Percentiles rank a stretch among this genome's conserved stretches.
Evolutionary conservation across 2,113 vertebrate genomes (phyloP).

Genomic region (Trichomycterus rosablanca): DNA sequence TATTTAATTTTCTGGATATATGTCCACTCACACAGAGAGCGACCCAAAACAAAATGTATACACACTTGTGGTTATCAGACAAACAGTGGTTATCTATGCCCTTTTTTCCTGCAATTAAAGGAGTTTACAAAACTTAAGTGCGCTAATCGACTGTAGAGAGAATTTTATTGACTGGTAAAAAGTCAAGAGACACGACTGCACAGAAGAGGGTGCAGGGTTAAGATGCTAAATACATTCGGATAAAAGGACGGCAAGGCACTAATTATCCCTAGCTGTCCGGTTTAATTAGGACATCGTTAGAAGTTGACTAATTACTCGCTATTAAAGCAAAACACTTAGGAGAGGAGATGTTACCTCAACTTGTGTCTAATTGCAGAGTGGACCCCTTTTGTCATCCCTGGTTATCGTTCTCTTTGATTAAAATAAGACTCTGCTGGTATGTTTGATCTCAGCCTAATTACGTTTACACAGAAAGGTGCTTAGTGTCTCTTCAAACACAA

Average conservation of each 20-base stretch:
- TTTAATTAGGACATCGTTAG: slow-evolving; percentile 44
- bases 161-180: slow-evolving; percentile 26
- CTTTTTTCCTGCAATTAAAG: no score
- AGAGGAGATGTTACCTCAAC: slow-evolving; percentile 30
- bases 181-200: slow-evolving; percentile 5
- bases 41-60: no score
- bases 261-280: slow-evolving; percentile 35
- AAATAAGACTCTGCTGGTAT: slow-evolving; percentile 22
- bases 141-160: slow-evolving; percentile 18
- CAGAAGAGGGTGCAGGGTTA: slow-evolving; percentile 23
- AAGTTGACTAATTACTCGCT: slow-evolving; percentile 44
- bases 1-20: no score
- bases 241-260: slow-evolving; percentile 26
- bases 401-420: slow-evolving; percentile 30
- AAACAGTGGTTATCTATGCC: no score
- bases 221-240: slow-evolving; percentile 28
- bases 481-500: neutral
- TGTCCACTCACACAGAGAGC: no score
- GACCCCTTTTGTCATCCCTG: slow-evolving; percentile 29
- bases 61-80: no score
- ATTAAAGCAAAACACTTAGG: slow-evolving; percentile 35
- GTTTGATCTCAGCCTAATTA: slow-evolving; percentile 42
- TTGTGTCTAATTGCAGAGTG: slow-evolving; percentile 30
- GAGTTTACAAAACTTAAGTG: slow-evolving; percentile 2
- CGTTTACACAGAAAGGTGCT: slow-evolving; percentile 12